Percentiles rank a stretch among this genome's conserved stretches.
Evolutionary conservation across 2,888 invertebrate species (phyloP).

Genomic region (Diabrotica balteata): DNA sequence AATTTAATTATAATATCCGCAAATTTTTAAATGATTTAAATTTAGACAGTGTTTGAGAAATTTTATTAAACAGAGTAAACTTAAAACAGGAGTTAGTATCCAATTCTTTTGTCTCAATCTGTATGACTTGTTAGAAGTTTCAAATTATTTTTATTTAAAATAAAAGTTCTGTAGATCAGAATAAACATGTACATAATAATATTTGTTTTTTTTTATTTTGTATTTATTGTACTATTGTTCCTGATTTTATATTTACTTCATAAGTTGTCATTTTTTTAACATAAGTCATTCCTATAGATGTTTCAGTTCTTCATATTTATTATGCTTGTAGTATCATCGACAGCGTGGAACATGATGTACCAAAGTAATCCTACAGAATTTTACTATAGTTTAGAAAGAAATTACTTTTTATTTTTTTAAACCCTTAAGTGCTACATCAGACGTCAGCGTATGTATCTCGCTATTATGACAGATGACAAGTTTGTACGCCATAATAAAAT

Average conservation of each 20-base stretch:
- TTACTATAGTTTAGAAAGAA: too few species aligned
- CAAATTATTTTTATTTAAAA: constrained; percentile 56
- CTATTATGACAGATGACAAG: too few species aligned
- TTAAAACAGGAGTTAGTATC: too few species aligned
- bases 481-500: too few species aligned
- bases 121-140: constrained; percentile 53
- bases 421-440: too few species aligned
- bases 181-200: constrained; percentile 53
- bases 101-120: constrained; percentile 23
- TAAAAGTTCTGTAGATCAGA: constrained; percentile 47
- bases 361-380: too few species aligned
- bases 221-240: constrained; percentile 61
- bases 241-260: constrained; percentile 53
- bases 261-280: constrained; percentile 36
- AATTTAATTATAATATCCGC: too few species aligned
- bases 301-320: constrained; percentile 25
- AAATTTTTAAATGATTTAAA: too few species aligned
- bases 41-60: too few species aligned
- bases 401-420: neutral
- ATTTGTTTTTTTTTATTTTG: constrained; percentile 55
- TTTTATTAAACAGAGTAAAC: too few species aligned
- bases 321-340: constrained; percentile 16
- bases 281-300: constrained; percentile 25
- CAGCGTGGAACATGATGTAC: too few species aligned
- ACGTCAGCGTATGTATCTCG: too few species aligned